Base-by-base conservation (phyloP, 2,888 invertebrate genomes). In the Papilio protenor region DNA sequence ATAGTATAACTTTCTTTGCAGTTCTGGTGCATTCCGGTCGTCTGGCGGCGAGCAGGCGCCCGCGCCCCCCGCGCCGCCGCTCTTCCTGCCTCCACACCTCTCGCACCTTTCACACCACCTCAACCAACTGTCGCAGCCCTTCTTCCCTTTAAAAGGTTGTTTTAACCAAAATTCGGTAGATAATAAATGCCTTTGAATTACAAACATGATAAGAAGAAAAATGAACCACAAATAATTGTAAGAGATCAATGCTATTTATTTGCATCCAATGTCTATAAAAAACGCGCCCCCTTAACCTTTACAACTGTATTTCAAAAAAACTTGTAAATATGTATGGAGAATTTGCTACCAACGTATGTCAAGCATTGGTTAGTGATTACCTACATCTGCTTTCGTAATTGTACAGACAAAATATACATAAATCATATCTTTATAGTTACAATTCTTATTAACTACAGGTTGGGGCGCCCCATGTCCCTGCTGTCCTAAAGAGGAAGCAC, bases 41-140 rank as follows among this genome's bases (percentile, higher is more conserved):
- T 87, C 91, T 0, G 89, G 91, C 77, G 85, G 87, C 89, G 96
- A 92, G 76, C 84, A 89, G 21, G 92, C 95, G 84, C 88, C 95
- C 86, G 89, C 95, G 88, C 95, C 64, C 11, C 33, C 95, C 6
- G 91, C 96, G 79, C 97, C 97, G 78, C 97, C 98, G 18, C 95
- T 98, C 79, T 98, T 98, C 94, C 96, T 98, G 88, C 97, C 98
- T 74, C 97, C 98, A 18, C 98, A 98, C 90, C 94, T 98, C 86
- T 96, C 97, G 2, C 96, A 96, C 86, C 94, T 97, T 74, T 94
- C 94, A 73, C 94, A 94, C 80, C 94, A 94, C 80, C 92, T 94
- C 81, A 94, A 90, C 96, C 97, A 84, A 96, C 96, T 93, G 96
- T 98, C 94, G 95, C 98, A 98, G 84, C 98, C 98, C 11, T 95